Evolutionary conservation across 1,140 invertebrate species (phyloP).

Genomic region (Hylaeus anthracinus): DNA sequence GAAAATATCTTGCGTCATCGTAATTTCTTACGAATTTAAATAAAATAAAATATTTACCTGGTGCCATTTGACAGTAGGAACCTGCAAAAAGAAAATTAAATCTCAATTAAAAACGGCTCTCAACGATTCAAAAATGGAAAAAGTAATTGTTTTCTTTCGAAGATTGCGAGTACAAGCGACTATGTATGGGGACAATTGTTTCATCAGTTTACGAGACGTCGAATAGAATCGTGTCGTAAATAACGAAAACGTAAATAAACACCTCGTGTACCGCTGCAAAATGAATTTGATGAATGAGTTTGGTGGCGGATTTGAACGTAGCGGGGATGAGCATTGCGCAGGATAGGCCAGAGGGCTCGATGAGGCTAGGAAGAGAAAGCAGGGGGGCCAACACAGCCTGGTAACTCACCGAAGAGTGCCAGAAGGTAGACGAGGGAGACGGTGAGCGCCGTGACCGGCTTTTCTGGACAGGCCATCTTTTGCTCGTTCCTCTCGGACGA

Average conservation of each 20-base stretch:
- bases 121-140: background rate
- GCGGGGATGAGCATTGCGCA: conserved; percentile 18
- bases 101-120: background rate
- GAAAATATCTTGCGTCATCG: background rate
- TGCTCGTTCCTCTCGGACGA: conserved; percentile 44
- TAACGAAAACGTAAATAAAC: too few relatives aligned
- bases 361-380: conserved; percentile 26
- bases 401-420: conserved; percentile 75
- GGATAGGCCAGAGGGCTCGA: conserved; percentile 29
- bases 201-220: background rate
- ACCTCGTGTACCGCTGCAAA: too few relatives aligned
- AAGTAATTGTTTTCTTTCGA: background rate
- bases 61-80: conserved; percentile 77
- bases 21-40: conserved; percentile 16
- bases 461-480: conserved; percentile 78
- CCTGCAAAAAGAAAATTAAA: conserved; percentile 67
- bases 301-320: conserved; percentile 5
- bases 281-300: conserved; percentile 35
- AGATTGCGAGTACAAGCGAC: background rate
- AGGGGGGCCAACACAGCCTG: conserved; percentile 48
- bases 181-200: background rate
- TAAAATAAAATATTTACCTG: conserved; percentile 67
- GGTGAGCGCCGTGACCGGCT: conserved; percentile 79
- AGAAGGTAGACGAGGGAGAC: conserved; percentile 71
- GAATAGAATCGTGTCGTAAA: background rate